Percentiles rank a stretch among this genome's conserved stretches.
Conservation (phyloP, 2,888 invertebrate species). For the Abrostola tripartita region DNA sequence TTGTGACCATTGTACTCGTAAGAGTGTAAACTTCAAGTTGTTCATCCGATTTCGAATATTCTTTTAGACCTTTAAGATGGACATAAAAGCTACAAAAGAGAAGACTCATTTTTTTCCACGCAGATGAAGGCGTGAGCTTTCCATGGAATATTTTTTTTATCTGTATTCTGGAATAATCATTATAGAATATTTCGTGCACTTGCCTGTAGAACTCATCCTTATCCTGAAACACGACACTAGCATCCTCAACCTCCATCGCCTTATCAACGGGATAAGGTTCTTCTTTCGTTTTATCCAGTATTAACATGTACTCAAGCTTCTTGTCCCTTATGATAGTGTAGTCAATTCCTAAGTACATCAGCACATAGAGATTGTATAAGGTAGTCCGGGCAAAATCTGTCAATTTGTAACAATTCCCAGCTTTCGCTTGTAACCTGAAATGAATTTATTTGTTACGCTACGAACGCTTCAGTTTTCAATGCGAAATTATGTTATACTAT, state of each 20-base stretch:
- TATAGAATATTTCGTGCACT: constrained; percentile 11
- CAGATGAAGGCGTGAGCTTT: no score
- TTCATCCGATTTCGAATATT: no score
- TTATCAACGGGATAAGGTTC: constrained; percentile 79
- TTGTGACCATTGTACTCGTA: no score
- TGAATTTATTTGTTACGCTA: no score
- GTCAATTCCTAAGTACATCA: constrained; percentile 83
- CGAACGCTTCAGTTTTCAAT: no score
- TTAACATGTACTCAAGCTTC: constrained; percentile 73
- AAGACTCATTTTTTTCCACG: no score
- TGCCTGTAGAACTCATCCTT: constrained; percentile 79
- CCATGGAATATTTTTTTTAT: no score
- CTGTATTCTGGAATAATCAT: no score
- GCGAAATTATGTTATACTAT: no score
- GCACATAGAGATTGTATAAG: constrained; percentile 74
- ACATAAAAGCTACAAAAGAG: no score
- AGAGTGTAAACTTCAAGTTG: no score
- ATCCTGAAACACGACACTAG: constrained; percentile 75
- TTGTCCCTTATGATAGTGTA: constrained; percentile 76
- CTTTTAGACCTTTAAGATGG: no score
- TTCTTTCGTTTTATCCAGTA: constrained; percentile 71
- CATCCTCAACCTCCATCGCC: constrained; percentile 71
- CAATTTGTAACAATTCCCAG: constrained; percentile 77
- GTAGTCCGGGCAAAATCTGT: constrained; percentile 68
- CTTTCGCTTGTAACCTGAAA: constrained; percentile 73